phyloP scores from a whole-genome alignment of 2,113 vertebrate genomes.

The Epinephelus fuscoguttatus region DNA sequence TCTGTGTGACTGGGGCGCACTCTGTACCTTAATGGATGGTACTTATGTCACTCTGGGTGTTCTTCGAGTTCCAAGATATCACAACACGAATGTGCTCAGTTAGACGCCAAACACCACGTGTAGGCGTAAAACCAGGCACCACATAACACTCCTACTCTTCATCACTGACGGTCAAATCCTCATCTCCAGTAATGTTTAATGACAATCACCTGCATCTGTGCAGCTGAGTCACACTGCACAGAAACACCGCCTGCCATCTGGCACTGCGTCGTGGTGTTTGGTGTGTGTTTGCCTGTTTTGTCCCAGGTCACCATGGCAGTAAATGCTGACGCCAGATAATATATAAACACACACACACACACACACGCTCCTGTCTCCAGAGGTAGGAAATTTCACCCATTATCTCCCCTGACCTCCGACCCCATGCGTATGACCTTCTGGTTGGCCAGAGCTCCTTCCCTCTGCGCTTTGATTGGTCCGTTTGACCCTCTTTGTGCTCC shows the following conservation, averaged over 20 bases:
- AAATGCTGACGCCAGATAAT: constrained; percentile 79
- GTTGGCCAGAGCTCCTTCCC: constrained; percentile 60
- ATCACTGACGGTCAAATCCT: background rate
- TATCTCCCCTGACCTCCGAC: constrained; percentile 76
- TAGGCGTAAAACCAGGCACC: background rate
- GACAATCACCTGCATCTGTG: constrained; percentile 9
- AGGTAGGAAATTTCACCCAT: constrained; percentile 81
- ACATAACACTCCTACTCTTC: background rate
- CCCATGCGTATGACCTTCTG: constrained; percentile 76
- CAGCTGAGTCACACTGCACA: constrained; percentile 32
- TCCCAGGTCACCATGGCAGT: constrained; percentile 66
- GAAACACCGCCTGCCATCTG: constrained; percentile 59
- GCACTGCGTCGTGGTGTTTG: constrained; percentile 33
- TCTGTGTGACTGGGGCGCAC: constrained; percentile 32
- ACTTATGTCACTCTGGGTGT: constrained; percentile 18
- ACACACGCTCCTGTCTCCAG: constrained; percentile 61
- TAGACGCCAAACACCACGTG: background rate
- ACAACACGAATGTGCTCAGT: background rate
- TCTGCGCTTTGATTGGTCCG: constrained; percentile 64
- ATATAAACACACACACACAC: constrained; percentile 66
- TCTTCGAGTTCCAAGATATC: constrained; percentile 36
- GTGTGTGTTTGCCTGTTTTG: constrained; percentile 57
- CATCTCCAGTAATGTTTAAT: background rate
- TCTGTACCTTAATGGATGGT: constrained; percentile 35
- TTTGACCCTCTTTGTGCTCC: constrained; percentile 66